phyloP scores from a whole-genome alignment of 1,140 invertebrate species.

The Zaprionus capensis region DNA sequence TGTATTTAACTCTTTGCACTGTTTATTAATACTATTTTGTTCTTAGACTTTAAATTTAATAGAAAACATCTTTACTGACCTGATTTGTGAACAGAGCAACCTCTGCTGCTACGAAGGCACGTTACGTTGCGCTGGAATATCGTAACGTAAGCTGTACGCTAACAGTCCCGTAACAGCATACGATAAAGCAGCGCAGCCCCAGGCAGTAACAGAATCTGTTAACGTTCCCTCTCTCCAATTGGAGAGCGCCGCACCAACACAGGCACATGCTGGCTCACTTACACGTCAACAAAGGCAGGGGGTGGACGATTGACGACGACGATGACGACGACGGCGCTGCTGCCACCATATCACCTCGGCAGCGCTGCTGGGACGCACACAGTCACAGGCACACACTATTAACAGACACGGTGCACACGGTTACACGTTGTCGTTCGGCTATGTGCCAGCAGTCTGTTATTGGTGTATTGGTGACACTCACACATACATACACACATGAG shows the following conservation, averaged over 20 bases:
- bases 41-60: no score
- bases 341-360: conserved; percentile 56
- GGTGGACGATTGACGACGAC: conserved; percentile 15
- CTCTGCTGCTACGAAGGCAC: not conserved
- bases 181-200: conserved; percentile 42
- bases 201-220: conserved; percentile 23
- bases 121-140: conserved; percentile 38
- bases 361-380: conserved; percentile 51
- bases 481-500: conserved; percentile 30
- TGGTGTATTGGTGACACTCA: conserved; percentile 59
- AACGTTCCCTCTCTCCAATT: conserved; percentile 61
- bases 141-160: conserved; percentile 35
- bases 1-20: no score
- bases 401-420: conserved; percentile 69
- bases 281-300: not conserved
- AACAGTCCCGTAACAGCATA: conserved; percentile 50
- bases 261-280: conserved; percentile 2
- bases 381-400: conserved; percentile 32
- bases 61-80: not conserved
- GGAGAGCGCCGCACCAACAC: conserved; percentile 52
- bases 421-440: conserved; percentile 66
- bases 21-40: no score
- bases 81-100: not conserved
- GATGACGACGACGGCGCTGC: conserved; percentile 7
- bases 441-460: conserved; percentile 63